Conservation (phyloP, 2,888 invertebrate genomes). For the Aphodius sticticus region DNA sequence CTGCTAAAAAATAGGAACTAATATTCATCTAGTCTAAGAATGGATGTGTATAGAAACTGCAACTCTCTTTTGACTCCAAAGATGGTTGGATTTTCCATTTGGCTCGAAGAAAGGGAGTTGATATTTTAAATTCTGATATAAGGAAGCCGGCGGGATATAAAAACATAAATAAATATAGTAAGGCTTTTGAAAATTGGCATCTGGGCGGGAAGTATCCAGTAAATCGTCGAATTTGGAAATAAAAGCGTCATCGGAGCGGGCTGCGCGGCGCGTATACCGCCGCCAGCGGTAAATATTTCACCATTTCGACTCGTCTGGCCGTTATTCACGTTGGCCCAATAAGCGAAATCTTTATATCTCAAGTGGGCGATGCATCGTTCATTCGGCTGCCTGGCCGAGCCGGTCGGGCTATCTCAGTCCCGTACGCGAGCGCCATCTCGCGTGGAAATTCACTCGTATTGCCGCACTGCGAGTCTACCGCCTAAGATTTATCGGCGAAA, state of each 20-base stretch:
- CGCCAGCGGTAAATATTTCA: not conserved
- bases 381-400: not conserved
- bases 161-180: not conserved
- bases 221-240: slow-evolving; percentile 4
- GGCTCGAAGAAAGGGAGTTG: not conserved
- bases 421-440: not conserved
- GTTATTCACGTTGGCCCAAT: not conserved
- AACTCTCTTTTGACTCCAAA: no score
- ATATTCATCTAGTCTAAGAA: no score
- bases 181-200: not conserved
- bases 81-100: no score
- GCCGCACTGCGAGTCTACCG: not conserved
- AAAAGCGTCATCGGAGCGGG: not conserved
- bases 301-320: not conserved
- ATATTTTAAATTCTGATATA: not conserved
- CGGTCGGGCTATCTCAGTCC: not conserved
- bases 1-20: no score
- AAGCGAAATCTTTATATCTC: slow-evolving; percentile 31
- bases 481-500: slow-evolving; percentile 32
- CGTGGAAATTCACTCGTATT: slow-evolving; percentile 4
- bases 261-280: not conserved
- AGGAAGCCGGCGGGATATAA: not conserved
- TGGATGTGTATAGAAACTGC: no score
- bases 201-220: not conserved
- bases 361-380: slow-evolving; percentile 33